A percentile compares a stretch with the other conserved stretches of the same genome.
Evolutionary conservation across 2,113 vertebrate species (phyloP).

Genomic region (Bos indicus): DNA sequence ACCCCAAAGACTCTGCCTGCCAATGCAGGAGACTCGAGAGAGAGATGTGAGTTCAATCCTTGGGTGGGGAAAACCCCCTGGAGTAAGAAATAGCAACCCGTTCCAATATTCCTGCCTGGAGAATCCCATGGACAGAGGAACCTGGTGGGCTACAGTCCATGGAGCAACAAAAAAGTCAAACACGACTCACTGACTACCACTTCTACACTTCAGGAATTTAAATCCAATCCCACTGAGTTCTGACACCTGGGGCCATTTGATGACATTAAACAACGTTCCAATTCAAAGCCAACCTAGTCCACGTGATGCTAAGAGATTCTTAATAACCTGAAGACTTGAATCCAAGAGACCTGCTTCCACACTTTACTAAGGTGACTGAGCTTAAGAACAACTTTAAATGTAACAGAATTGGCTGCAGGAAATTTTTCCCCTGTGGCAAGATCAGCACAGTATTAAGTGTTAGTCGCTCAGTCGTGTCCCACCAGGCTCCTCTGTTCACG

Average conservation of each 20-base stretch:
- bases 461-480: rapidly evolving
- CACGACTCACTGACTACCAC: not conserved
- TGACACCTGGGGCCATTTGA: not conserved
- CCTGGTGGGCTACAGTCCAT: not conserved
- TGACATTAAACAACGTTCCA: not conserved
- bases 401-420: rapidly evolving
- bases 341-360: too few relatives aligned
- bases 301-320: not conserved
- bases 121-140: not conserved
- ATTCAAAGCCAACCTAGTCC: not conserved
- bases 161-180: not conserved
- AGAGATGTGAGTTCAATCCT: not conserved
- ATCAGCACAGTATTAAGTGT: too few relatives aligned
- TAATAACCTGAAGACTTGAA: too few relatives aligned
- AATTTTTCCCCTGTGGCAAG: not conserved
- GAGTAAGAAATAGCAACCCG: not conserved
- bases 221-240: not conserved
- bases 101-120: not conserved
- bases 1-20: not conserved
- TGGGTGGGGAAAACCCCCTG: not conserved
- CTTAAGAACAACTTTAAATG: not conserved
- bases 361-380: not conserved
- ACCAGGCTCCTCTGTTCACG: not conserved
- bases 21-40: not conserved
- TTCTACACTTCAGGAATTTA: not conserved